Percentiles rank a stretch among this genome's conserved stretches.
Conservation (phyloP, 2,888 invertebrate genomes). For the Alcis repandata region DNA sequence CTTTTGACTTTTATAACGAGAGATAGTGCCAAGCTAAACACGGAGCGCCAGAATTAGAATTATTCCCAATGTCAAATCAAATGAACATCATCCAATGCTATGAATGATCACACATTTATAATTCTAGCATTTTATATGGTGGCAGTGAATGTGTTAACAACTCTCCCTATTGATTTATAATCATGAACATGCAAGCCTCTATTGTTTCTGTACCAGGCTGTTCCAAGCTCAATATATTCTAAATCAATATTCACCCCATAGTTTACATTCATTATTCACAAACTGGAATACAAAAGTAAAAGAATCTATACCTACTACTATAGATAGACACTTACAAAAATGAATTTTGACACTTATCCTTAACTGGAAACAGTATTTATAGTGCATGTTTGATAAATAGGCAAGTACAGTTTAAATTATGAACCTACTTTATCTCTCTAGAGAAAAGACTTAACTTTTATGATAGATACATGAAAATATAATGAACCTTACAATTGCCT, state of each 20-base stretch:
- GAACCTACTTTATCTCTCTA: not conserved
- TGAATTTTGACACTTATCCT: slow-evolving; percentile 2
- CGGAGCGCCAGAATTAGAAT: too few species aligned
- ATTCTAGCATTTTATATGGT: not conserved
- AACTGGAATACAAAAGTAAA: slow-evolving; percentile 5
- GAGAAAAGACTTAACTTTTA: not conserved
- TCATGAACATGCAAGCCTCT: slow-evolving; percentile 34
- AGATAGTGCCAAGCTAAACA: too few species aligned
- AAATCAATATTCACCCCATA: slow-evolving; percentile 56
- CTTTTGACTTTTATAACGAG: too few species aligned
- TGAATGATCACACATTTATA: too few species aligned
- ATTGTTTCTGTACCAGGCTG: slow-evolving; percentile 49
- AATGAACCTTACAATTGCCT: too few species aligned
- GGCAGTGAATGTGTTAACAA: slow-evolving; percentile 1
- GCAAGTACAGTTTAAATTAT: not conserved
- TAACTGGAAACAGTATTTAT: slow-evolving; percentile 1
- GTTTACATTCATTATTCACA: not conserved
- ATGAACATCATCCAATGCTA: too few species aligned
- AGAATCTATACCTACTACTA: not conserved
- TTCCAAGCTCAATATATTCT: slow-evolving; percentile 48
- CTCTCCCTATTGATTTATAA: slow-evolving; percentile 23
- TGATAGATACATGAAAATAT: too few species aligned
- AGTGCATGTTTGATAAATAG: not conserved
- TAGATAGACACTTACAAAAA: not conserved
- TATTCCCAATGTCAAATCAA: too few species aligned